Conservation (phyloP, 2,797 vertebrate species). For the Bradypus variegatus region DNA sequence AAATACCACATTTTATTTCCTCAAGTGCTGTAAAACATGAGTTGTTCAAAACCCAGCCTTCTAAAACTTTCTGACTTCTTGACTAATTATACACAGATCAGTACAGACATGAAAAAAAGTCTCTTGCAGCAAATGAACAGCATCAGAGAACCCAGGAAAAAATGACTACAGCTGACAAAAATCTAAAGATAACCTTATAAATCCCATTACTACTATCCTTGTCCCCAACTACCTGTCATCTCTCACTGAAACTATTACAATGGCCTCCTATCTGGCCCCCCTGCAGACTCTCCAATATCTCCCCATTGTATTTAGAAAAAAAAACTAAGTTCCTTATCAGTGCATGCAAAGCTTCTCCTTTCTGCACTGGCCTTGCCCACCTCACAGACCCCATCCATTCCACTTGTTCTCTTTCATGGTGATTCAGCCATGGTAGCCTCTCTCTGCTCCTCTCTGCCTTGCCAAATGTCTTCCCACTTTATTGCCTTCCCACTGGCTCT, state of each 20-base stretch:
- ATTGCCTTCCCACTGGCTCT: not conserved
- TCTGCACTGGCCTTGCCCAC: not conserved
- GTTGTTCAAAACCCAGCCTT: not conserved
- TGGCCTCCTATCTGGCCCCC: not conserved
- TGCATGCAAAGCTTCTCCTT: not conserved
- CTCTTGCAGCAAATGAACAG: not conserved
- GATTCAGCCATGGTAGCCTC: not conserved
- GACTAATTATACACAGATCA: not conserved
- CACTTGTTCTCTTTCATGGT: not conserved
- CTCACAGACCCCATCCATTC: not conserved
- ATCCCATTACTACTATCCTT: not conserved
- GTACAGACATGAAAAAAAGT: not conserved
- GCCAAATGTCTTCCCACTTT: not conserved
- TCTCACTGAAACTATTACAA: not conserved
- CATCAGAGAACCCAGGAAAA: not conserved
- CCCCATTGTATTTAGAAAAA: not conserved
- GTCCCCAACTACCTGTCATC: not conserved
- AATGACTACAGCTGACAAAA: not conserved
- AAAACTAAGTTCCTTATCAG: not conserved
- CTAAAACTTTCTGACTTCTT: not conserved
- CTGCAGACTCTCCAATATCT: not conserved
- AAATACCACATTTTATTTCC: constrained; percentile 15
- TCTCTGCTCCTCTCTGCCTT: not conserved
- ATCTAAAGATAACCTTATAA: not conserved
- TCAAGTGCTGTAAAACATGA: constrained; percentile 17